Conservation (phyloP, 2,888 invertebrate species). For the Cepaea hortensis region DNA sequence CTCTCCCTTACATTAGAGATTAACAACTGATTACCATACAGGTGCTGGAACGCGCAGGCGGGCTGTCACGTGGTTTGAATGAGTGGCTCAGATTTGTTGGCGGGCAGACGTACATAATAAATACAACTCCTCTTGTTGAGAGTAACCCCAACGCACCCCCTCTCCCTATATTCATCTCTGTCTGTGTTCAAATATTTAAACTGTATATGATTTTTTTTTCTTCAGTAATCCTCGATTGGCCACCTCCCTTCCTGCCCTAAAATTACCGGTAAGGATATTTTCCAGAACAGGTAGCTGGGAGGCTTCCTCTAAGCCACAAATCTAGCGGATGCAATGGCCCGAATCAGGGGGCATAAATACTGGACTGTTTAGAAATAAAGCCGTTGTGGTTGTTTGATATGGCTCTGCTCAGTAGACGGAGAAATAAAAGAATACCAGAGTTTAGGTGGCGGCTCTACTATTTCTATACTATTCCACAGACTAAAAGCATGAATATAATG, state of each 20-base stretch:
- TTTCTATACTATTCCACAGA: no score
- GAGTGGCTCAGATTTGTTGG: conserved; percentile 34
- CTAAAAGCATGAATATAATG: no score
- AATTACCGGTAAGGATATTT: not conserved
- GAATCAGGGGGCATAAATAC: not conserved
- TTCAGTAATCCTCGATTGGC: not conserved
- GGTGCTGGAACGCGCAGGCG: conserved; percentile 44
- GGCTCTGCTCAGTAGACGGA: not conserved
- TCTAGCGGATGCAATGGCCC: not conserved
- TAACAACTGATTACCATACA: conserved; percentile 52
- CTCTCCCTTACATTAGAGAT: not conserved
- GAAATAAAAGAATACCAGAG: not conserved
- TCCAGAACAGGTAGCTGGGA: not conserved
- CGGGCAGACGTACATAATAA: not conserved
- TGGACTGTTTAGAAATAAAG: not conserved
- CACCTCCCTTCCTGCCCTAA: not conserved
- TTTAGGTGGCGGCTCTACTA: no score
- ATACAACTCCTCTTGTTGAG: not conserved
- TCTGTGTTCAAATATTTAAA: not conserved
- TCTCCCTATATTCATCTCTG: not conserved
- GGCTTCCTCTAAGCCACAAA: not conserved
- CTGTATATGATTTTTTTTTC: not conserved
- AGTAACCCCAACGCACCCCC: not conserved
- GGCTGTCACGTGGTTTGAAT: conserved; percentile 28
- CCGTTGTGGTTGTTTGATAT: not conserved